Percentiles rank a stretch among this genome's conserved stretches.
Evolutionary conservation across 2,888 invertebrate species (phyloP).

Genomic region (Notodonta ziczac): DNA sequence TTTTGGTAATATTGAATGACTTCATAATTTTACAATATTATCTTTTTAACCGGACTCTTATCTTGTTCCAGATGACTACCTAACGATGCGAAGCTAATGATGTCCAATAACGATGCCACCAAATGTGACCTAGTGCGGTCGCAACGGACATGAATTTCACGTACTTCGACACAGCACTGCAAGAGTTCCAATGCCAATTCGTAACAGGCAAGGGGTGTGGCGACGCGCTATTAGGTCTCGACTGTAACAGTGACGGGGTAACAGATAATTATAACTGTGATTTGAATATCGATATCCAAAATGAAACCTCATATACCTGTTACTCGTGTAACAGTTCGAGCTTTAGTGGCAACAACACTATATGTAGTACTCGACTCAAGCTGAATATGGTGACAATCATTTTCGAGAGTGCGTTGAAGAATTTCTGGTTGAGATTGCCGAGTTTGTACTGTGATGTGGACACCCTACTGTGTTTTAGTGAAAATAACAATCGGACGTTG

Average conservation of each 20-base stretch:
- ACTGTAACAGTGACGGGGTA: slow-evolving; percentile 51
- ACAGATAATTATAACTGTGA: slow-evolving; percentile 60
- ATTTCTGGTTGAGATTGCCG: slow-evolving; percentile 71
- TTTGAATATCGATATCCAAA: slow-evolving; percentile 72
- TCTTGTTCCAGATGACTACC: slow-evolving; percentile 48
- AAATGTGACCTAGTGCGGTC: slow-evolving; percentile 62
- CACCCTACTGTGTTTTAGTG: slow-evolving; percentile 62
- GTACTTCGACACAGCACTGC: slow-evolving; percentile 55
- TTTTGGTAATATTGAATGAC: no score
- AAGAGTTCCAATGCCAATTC: slow-evolving; percentile 68
- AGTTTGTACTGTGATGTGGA: slow-evolving; percentile 64
- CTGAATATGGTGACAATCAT: slow-evolving; percentile 67
- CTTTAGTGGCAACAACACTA: slow-evolving; percentile 59
- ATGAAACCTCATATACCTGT: slow-evolving; percentile 78
- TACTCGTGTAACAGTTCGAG: slow-evolving; percentile 61
- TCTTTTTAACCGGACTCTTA: background rate
- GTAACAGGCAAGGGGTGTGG: slow-evolving; percentile 57
- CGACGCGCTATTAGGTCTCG: slow-evolving; percentile 55
- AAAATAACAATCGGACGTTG: slow-evolving; percentile 65
- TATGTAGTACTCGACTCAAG: slow-evolving; percentile 73
- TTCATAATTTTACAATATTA: no score
- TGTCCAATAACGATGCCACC: slow-evolving; percentile 40
- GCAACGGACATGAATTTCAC: slow-evolving; percentile 66
- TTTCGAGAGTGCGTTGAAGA: slow-evolving; percentile 74
- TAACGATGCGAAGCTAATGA: slow-evolving; percentile 15